Evolutionary conservation across 2,888 invertebrate species (phyloP), one percentile per base, ranked within the genome.

Genomic region (Drosophila stalkeri): DNA sequence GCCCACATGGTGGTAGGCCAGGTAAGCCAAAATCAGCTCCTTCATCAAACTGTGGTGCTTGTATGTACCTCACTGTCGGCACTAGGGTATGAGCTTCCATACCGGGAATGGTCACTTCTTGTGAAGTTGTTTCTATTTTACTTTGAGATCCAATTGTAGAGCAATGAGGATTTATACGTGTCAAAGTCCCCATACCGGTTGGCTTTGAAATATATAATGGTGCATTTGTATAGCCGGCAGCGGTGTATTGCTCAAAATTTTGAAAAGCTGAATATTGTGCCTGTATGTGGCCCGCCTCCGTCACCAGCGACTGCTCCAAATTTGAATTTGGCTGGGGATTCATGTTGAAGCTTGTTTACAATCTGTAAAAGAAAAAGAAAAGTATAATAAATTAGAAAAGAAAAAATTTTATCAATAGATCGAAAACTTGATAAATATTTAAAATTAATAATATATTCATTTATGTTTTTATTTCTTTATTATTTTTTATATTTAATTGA

Each of bases 1-100:
- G 93, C 14, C 94, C 94, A 68, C 92, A 91, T 47, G 95, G 95
- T 47, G 95, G 95, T 75, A 95, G 94, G 64, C 95, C 95, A 70
- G 95, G 95, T 78, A 95, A 95, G 78, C 95, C 94, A 92, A 95
- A 96, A 62, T 93, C 93, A 12, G 89, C 81, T 70, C 91, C 86
- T 62, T 93, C 93, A 65, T 93, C 93, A 55, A 92, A 93, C 62
- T 93, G 92, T 20, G 91, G 80, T 16, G 91, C 84, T 70, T 82
- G 96, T 94, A 91, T 79, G 41, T 91, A 91, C 51, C 91, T 70
- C 11, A 94, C 80, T 33, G 89, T 81, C 31, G 91, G 81, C 1
- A 79, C 75, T 60, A 91, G 63, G 23, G 94, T 72, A 61, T 82
- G 84, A 37, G 77, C 86, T 57, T 90, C 94, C 89, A 84, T 91